Conservation (phyloP, 2,113 vertebrate species). For the Ranitomeya variabilis region DNA sequence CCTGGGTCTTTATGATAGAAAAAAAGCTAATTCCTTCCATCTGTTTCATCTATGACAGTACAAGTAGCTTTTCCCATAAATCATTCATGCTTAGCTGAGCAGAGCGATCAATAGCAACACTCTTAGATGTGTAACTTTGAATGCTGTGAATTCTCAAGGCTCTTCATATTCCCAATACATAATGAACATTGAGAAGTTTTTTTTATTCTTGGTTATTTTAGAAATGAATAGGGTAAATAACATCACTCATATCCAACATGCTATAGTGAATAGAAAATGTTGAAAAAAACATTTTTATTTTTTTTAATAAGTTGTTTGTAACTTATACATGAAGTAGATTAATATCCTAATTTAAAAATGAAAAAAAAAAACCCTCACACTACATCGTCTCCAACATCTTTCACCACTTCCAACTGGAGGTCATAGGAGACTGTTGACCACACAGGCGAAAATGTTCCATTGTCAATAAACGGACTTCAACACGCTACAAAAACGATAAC, state of each 20-base stretch:
- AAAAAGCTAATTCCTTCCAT: slow-evolving; percentile 27
- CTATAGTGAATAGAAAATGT: neutral
- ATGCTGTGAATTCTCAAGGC: slow-evolving; percentile 15
- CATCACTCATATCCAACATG: neutral
- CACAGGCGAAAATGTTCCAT: too few relatives aligned
- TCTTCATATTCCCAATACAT: neutral
- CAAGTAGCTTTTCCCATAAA: slow-evolving; percentile 37
- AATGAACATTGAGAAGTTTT: neutral
- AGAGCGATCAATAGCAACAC: slow-evolving; percentile 31
- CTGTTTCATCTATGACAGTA: slow-evolving; percentile 35
- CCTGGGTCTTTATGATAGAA: neutral
- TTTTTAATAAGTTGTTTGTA: too few relatives aligned
- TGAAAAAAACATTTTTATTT: neutral
- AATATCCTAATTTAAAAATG: too few relatives aligned
- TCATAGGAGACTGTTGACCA: too few relatives aligned
- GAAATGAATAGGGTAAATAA: neutral
- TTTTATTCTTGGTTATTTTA: neutral
- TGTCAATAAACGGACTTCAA: too few relatives aligned
- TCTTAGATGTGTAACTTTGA: slow-evolving; percentile 45
- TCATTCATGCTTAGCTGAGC: slow-evolving; percentile 40
- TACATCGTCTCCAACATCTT: too few relatives aligned
- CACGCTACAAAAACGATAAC: too few relatives aligned
- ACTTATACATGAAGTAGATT: too few relatives aligned
- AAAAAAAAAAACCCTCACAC: too few relatives aligned
- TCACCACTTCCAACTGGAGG: too few relatives aligned